Conservation (phyloP, 2,888 invertebrate species). For the Pogonocherus hispidulus region DNA sequence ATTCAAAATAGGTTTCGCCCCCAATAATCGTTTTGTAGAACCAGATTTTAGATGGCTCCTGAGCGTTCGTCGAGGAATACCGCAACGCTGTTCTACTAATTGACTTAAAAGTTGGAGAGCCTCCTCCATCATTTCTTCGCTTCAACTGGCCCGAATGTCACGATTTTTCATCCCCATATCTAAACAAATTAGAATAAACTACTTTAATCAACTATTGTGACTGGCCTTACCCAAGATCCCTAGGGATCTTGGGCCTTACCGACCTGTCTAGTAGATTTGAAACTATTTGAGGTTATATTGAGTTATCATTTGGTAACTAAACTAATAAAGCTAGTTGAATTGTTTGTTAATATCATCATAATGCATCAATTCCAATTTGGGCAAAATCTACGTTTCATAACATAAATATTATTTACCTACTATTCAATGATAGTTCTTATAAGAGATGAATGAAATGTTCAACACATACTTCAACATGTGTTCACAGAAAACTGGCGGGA, state of each 20-base stretch:
- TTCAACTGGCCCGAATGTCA: not conserved
- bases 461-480: no score
- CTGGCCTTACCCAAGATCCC: not conserved
- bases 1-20: slow-evolving; percentile 20
- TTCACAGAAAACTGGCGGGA: no score
- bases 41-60: not conserved
- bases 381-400: no score
- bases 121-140: not conserved
- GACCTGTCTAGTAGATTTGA: slow-evolving; percentile 1
- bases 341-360: no score
- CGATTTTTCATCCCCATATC: slow-evolving; percentile 3
- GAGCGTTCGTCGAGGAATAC: no score
- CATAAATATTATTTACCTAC: no score
- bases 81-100: not conserved
- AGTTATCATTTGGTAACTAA: not conserved
- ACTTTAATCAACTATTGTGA: not conserved
- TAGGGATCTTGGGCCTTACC: not conserved
- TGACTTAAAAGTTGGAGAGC: no score
- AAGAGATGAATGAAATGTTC: no score
- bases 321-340: not conserved
- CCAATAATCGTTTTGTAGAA: not conserved
- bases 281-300: not conserved
- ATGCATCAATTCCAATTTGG: no score
- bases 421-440: no score
- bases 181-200: no score